Base-by-base conservation (phyloP, 2,888 invertebrate genomes). In the Bellardia pandia region DNA sequence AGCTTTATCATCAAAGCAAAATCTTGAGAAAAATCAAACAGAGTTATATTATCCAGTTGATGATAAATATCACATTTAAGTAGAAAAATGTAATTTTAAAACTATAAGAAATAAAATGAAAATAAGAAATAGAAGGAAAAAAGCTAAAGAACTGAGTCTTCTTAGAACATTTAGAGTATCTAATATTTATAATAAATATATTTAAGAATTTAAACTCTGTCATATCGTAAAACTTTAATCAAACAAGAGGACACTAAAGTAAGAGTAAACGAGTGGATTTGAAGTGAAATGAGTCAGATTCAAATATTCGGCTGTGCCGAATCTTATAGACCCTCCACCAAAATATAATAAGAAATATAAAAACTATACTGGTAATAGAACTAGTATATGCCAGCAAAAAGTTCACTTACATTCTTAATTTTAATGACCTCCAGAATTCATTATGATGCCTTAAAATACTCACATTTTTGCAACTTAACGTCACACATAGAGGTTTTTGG, bases 201-300 rank as follows among this genome's bases (percentile, higher is more conserved):
- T 69, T 69, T 45, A 86, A 82, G 74, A 37, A 62, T 56, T 86
- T 86, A 78, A 82, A 68, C 68, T 45, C 77, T 23, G 74, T 30
- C 51, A 53, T 45, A 23, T 75, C 6, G 37, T 48, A 13, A 82
- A 69, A 68, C 45, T 75, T 78, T 42, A 66, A 62, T 74, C 16
- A 74, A 85, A 80, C 48, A 56, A 71, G 14, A 76, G 64, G 23
- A 69, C 9, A 77, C 42, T n/a, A 3, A 16, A 40, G 11, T 16
- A 11, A 42, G 6, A 58, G 23, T 1, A 23, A 23, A 23, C 0
- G 23, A n/a, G n/a, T n/a, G n/a, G n/a, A n/a, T n/a, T 23, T 23
- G 23, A 23, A 23, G 1, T 23, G 23, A 23, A 23, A 23, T 23
- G 23, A 37, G 37, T 37, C 4, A 37, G 5, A 5, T 4, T 37